Evolutionary conservation across 2,113 vertebrate species (phyloP), one percentile per base, ranked within the genome.

Genomic region (Furnarius figulus): DNA sequence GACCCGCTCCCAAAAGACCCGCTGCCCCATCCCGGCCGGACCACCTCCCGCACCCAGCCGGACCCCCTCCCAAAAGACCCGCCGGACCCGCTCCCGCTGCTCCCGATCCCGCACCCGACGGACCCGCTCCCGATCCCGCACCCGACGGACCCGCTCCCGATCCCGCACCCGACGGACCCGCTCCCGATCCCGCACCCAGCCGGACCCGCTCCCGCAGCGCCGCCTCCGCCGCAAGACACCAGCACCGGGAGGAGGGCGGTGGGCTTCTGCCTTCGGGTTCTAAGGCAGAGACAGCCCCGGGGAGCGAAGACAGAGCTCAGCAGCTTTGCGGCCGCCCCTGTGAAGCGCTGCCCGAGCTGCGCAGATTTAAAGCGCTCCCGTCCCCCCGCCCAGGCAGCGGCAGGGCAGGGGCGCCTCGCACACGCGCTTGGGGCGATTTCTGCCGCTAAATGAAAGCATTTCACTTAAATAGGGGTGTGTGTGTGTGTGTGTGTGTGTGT

Each of bases 171-270:
- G 15, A 42, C 14, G 6, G 40, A 42, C 40, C 40, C 40, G 40
- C 40, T 42, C 40, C 44, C 44, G 14, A 44, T 15, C 44, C 44
- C 44, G 44, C 19, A n/a, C n/a, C n/a, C n/a, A n/a, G 42, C 44
- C 16, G 44, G 19, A 40, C 49, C 49, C 42, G 22, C 14, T 50
- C 68, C 42, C 44, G 58, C 85, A 58, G 59, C 59, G 59, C 59
- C 19, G 25, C 31, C 53, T 33, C 23, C 14, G 22, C 66, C 35
- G 9, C 14, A 35, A 2, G 25, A 37, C 35, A 8, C 50, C 7
- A 52, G 46, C 33, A 39, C 22, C 22, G 33, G 9, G 5, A 24
- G 14, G 5, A 23, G 1, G 9, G 15, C 33, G 4, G 7, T 0
- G 24, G 35, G 8, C 44, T 19, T 23, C 79, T 33, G 25, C 21